Conservation (phyloP, 2,888 invertebrate species). For the Lamellibrachia satsuma region DNA sequence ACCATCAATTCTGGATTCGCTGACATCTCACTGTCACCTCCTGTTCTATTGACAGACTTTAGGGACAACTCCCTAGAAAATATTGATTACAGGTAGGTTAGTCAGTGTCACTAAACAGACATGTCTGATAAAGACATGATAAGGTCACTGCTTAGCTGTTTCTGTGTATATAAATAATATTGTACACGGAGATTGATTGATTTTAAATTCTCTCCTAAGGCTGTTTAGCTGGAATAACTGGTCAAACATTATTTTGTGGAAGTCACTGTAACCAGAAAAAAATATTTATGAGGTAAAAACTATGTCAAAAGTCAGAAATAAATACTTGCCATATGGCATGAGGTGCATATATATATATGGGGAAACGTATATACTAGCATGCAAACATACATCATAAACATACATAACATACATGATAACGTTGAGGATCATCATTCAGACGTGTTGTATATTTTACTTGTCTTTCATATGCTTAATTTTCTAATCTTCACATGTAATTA, state of each 20-base stretch:
- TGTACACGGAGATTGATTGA: neutral
- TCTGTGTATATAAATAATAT: neutral
- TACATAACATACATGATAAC: too few relatives aligned
- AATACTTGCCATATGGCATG: too few relatives aligned
- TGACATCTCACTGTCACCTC: neutral
- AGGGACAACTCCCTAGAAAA: neutral
- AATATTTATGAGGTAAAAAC: too few relatives aligned
- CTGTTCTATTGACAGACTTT: neutral
- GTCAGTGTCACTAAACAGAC: neutral
- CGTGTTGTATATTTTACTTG: neutral
- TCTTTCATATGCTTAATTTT: neutral
- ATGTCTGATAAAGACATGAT: neutral
- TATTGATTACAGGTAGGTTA: neutral
- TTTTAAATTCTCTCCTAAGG: too few relatives aligned
- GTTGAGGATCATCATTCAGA: too few relatives aligned
- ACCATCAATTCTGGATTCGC: neutral
- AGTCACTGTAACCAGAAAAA: too few relatives aligned
- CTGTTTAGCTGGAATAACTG: too few relatives aligned
- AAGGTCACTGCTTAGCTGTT: neutral
- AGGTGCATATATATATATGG: too few relatives aligned
- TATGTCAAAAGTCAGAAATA: too few relatives aligned
- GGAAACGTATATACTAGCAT: too few relatives aligned
- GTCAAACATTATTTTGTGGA: too few relatives aligned
- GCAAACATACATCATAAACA: too few relatives aligned
- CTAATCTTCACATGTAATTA: neutral